These are phyloP conservation scores for Toxotes lorentzi DNA, from an alignment of 2,797 vertebrate genomes.

Conservation along the genomic window DNA sequence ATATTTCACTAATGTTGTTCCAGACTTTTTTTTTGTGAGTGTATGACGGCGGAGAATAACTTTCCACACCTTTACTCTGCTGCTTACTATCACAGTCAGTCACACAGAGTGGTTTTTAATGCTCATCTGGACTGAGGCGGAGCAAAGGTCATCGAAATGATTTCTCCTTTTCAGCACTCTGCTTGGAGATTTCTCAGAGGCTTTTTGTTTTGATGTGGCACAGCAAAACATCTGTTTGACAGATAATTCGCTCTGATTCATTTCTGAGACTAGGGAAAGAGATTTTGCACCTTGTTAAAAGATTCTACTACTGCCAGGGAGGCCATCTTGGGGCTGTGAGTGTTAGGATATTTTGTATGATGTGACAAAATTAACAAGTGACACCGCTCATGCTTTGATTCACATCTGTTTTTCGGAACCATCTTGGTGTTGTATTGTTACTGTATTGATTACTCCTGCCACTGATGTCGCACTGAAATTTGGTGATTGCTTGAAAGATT, in stretches of 20 bases:
- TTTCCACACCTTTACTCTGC: slow-evolving; percentile 36
- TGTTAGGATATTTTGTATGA: neutral
- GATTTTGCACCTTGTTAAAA: slow-evolving; percentile 37
- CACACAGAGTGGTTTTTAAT: slow-evolving; percentile 43
- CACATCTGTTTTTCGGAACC: neutral
- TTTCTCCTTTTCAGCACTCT: slow-evolving; percentile 50
- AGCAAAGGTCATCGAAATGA: slow-evolving; percentile 54
- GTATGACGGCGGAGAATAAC: slow-evolving; percentile 10
- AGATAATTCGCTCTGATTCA: slow-evolving; percentile 31
- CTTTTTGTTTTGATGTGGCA: slow-evolving; percentile 44
- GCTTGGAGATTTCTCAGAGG: slow-evolving; percentile 36
- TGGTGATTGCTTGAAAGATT: neutral
- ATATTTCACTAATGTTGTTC: neutral
- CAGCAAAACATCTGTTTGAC: slow-evolving; percentile 57
- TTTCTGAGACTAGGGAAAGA: slow-evolving; percentile 21
- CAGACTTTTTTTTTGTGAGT: slow-evolving; percentile 12
- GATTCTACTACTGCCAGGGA: slow-evolving; percentile 21
- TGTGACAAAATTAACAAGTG: neutral
- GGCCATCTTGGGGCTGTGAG: slow-evolving; percentile 4
- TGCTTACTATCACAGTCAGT: slow-evolving; percentile 28
- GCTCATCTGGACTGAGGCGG: slow-evolving; percentile 49
- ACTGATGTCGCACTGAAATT: neutral
- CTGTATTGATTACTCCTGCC: neutral
- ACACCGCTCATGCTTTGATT: neutral
- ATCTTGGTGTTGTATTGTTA: no score